These are phyloP conservation scores for Cygnus atratus DNA, from an alignment of 2,113 vertebrate species.

Conservation along the genomic window DNA sequence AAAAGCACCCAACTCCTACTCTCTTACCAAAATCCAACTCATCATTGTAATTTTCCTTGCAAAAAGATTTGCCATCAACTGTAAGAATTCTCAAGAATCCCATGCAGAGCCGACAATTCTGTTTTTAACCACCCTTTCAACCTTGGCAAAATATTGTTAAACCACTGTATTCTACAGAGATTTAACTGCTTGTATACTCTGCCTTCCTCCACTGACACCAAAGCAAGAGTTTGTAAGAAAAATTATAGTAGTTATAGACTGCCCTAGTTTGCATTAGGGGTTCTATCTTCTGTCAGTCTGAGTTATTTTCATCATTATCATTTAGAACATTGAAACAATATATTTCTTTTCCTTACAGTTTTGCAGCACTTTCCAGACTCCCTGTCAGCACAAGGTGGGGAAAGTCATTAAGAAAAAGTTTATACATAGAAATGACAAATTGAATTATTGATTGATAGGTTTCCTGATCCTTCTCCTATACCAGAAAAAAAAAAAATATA, in stretches of 20 bases:
- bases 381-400: not conserved
- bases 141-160: not conserved
- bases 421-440: slow-evolving; percentile 9
- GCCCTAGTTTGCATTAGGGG: not conserved
- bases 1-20: not conserved
- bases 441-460: not conserved
- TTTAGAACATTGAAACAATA: not conserved
- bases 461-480: not conserved
- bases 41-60: not conserved
- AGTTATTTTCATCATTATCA: not conserved
- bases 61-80: not conserved
- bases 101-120: not conserved
- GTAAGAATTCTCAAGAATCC: not conserved
- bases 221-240: not conserved
- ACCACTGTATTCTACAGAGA: not conserved
- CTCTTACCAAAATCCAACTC: fast-evolving
- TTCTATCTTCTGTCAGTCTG: not conserved
- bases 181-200: not conserved
- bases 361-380: not conserved
- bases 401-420: not conserved
- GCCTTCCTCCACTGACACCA: not conserved
- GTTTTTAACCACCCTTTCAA: not conserved
- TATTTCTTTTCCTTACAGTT: not conserved
- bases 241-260: not conserved
- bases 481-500: not conserved